Evolutionary conservation across 2,888 invertebrate species (phyloP).

Genomic region (Nomada fabriciana): DNA sequence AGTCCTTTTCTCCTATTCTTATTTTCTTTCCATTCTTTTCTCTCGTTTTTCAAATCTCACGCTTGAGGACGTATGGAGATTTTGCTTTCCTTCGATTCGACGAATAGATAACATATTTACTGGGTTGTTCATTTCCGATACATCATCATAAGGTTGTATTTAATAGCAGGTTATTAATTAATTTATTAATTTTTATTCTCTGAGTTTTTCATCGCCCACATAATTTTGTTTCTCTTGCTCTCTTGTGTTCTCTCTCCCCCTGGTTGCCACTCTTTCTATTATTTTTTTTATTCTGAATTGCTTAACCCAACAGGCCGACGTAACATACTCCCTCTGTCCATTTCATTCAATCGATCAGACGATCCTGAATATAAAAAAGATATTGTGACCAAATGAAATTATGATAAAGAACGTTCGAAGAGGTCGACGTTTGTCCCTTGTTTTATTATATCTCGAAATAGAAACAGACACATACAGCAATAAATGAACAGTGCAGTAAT

Average conservation of each 20-base stretch:
- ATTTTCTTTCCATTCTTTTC: background rate
- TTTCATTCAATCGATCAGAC: no score
- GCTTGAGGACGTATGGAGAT: slow-evolving; percentile 7
- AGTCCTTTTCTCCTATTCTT: background rate
- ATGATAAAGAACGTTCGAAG: no score
- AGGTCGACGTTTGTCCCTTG: no score
- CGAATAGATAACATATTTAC: background rate
- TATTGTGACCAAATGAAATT: no score
- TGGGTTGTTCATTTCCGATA: background rate
- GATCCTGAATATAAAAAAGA: no score
- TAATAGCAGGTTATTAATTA: background rate
- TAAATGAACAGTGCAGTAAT: slow-evolving; percentile 7
- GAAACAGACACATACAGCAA: background rate
- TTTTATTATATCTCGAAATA: background rate
- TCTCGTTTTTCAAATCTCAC: slow-evolving; percentile 17
- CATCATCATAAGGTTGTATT: background rate
- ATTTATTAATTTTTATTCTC: background rate
- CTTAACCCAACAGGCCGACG: no score
- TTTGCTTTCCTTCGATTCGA: background rate
- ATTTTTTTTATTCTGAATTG: no score
- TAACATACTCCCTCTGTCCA: no score
- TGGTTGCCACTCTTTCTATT: no score
- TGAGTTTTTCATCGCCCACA: background rate
- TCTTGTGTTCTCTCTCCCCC: no score
- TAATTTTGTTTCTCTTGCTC: background rate